Percentiles rank a stretch among this genome's conserved stretches.
phyloP scores from a whole-genome alignment of 2,113 vertebrate species.

The Reinhardtius hippoglossoides region DNA sequence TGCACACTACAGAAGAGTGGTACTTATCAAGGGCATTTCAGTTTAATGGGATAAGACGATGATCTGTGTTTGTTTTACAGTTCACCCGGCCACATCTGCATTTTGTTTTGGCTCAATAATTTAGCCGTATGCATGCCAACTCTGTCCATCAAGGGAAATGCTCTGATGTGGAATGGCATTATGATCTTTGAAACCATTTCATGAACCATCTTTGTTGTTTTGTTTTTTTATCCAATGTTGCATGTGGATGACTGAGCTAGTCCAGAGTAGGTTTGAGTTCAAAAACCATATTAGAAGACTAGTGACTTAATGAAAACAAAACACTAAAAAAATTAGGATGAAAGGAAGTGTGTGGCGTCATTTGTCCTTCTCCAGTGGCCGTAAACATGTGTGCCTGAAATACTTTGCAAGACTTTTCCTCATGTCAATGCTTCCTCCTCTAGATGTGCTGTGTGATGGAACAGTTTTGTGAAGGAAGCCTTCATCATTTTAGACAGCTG shows the following conservation, averaged over 20 bases:
- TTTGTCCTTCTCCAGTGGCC: constrained; percentile 66
- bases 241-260: constrained; percentile 55
- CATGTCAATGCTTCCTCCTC: constrained; percentile 52
- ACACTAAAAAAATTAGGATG: constrained; percentile 71
- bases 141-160: constrained; percentile 35
- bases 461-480: constrained; percentile 61
- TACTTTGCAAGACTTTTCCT: constrained; percentile 67
- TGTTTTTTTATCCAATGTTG: constrained; percentile 34
- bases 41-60: constrained; percentile 1
- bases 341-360: constrained; percentile 56
- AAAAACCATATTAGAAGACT: constrained; percentile 58
- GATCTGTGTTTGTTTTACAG: constrained; percentile 6
- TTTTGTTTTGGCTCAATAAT: constrained; percentile 24
- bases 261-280: constrained; percentile 46
- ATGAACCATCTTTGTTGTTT: constrained; percentile 13
- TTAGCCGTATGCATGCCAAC: constrained; percentile 45
- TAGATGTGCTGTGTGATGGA: constrained; percentile 47
- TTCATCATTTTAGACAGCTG: constrained; percentile 50
- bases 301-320: constrained; percentile 64
- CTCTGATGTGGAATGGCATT: constrained; percentile 36
- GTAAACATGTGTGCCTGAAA: constrained; percentile 77
- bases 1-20: constrained; percentile 50
- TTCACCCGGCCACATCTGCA: constrained; percentile 9
- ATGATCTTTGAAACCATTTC: constrained; percentile 30
- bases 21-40: constrained; percentile 46